Evolutionary conservation across 2,888 invertebrate species (phyloP).

Genomic region (Ochropleura plecta): DNA sequence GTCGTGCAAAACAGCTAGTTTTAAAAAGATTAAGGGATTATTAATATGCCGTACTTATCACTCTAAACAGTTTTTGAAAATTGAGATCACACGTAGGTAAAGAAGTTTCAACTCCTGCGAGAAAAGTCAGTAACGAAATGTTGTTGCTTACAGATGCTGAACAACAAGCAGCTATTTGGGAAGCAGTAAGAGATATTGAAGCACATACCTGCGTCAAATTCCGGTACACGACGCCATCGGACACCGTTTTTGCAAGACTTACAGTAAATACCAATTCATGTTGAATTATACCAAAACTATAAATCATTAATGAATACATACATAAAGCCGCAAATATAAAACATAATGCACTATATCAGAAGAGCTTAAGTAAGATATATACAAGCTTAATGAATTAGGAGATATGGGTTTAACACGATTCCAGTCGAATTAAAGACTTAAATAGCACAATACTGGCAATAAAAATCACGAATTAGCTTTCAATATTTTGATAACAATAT

Average conservation of each 20-base stretch:
- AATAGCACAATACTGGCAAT: conserved; percentile 15
- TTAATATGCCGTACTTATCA: neutral
- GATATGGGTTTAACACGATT: conserved; percentile 18
- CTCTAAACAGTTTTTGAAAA: neutral
- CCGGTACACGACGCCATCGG: conserved; percentile 79
- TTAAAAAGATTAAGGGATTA: neutral
- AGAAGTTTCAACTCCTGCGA: neutral
- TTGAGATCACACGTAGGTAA: neutral
- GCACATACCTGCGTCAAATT: conserved; percentile 82
- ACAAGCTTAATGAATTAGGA: conserved; percentile 11
- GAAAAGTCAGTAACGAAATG: neutral
- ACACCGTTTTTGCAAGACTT: conserved; percentile 77
- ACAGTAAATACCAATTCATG: conserved; percentile 77
- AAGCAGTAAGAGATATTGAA: conserved; percentile 82
- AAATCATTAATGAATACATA: conserved; percentile 5
- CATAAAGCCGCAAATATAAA: conserved; percentile 12
- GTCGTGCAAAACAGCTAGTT: neutral
- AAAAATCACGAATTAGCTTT: conserved; percentile 25
- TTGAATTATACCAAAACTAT: neutral
- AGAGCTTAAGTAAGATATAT: conserved; percentile 23
- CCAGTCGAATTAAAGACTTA: conserved; percentile 22
- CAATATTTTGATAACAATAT: neutral
- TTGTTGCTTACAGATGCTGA: conserved; percentile 72
- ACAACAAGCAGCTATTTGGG: conserved; percentile 81
- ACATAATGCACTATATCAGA: conserved; percentile 10